Base-by-base conservation (phyloP, 2,113 vertebrate species). In the Forbesichthys agassizii region DNA sequence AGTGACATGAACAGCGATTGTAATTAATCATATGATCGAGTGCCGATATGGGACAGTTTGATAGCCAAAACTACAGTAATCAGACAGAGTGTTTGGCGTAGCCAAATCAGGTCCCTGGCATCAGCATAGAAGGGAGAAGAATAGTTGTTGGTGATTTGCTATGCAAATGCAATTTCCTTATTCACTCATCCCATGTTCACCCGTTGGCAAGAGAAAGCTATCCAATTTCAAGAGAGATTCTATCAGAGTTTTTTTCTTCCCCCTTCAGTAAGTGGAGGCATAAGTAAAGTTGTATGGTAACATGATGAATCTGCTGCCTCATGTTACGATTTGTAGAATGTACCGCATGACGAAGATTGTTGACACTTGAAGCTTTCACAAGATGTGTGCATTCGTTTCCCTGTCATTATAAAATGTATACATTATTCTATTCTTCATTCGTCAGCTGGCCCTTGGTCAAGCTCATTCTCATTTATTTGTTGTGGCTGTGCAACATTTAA, bases 151-250 rank as follows among this genome's bases (percentile, higher is more conserved):
- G 56, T 72, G 68, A 84, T 86, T 82, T 79, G 66, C 80, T 68
- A 88, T 89, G 86, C 82, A 89, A 88, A 91, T 85, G 73, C 47
- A 75, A 88, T 86, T 73, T 83, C 68, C 71, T 84, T 84, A 79
- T 83, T 79, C 84, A 74, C 73, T 80, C 83, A 82, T 78, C 73
- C 12, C 9, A 46, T 69, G 74, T 75, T 61, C 61, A 42, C 46
- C 54, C 7, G 61, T 72, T 69, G 69, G 73, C 71, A 54, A 75
- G 65, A 83, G 62, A 73, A 69, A 64, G 60, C 68, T 64, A 75
- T 85, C 69, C 46, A 61, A 61, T 88, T 77, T 75, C 83, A 74
- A 74, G 71, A 63, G 71, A 61, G 71, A 68, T 75, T 8, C 48
- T 47, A 64, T 67, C 73, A 49, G 33, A 3, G 14, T 13, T 65